Percentiles rank a stretch among this genome's conserved stretches.
These are phyloP conservation scores for Ptychobarbus kaznakovi DNA, from an alignment of 2,797 vertebrate genomes.

Conservation along the genomic window DNA sequence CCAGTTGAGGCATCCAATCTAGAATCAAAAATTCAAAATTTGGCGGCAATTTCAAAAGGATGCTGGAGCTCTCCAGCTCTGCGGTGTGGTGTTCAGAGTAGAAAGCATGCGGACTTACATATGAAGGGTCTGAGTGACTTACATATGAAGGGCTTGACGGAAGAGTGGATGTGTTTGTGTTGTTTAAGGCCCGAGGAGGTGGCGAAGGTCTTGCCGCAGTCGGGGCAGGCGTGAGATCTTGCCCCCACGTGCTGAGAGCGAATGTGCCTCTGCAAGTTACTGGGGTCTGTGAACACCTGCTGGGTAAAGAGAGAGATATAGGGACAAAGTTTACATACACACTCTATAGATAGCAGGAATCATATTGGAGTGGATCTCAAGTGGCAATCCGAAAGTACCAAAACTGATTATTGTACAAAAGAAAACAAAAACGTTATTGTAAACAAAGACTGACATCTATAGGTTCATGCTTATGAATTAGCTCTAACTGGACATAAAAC, in stretches of 20 bases:
- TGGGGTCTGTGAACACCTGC: constrained; percentile 99
- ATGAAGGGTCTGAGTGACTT: constrained; percentile 91
- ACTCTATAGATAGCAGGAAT: constrained; percentile 40
- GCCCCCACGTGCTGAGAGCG: constrained; percentile 98
- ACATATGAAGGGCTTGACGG: constrained; percentile 99
- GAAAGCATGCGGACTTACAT: constrained; percentile 81
- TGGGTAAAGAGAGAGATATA: constrained; percentile 85
- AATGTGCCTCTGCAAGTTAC: constrained; percentile 99
- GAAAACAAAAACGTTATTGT: background rate
- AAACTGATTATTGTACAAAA: background rate
- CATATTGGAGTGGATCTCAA: background rate
- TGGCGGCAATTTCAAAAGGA: constrained; percentile 8
- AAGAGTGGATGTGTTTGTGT: constrained; percentile 99
- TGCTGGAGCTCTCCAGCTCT: constrained; percentile 40
- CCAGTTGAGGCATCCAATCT: background rate
- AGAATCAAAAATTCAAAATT: background rate
- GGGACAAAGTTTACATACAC: constrained; percentile 66
- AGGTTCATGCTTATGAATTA: background rate
- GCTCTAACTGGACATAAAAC: background rate
- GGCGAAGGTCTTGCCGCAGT: constrained; percentile 99
- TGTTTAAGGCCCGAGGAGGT: constrained; percentile 99
- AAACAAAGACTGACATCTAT: background rate
- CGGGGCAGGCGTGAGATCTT: constrained; percentile 96
- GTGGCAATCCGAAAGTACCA: background rate
- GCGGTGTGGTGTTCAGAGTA: constrained; percentile 53